phyloP scores from a whole-genome alignment of 1,140 invertebrate genomes.

The Diprion similis region DNA sequence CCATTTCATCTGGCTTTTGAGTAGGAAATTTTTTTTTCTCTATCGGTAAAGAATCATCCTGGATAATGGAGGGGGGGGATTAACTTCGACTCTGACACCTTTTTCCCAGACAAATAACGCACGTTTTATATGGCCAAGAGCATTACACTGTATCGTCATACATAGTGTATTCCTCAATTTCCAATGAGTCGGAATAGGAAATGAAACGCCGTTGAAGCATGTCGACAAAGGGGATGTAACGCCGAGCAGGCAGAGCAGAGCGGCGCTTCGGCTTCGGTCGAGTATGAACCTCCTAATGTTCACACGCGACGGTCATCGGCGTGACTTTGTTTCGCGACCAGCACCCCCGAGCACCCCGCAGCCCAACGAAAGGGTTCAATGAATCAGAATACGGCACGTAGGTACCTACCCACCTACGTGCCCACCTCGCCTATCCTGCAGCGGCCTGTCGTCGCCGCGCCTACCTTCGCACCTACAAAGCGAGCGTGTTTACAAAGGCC shows the following conservation, averaged over 20 bases:
- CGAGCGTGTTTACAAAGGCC: slow-evolving; percentile 4
- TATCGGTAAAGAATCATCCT: no score
- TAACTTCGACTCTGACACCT: no score
- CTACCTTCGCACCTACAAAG: slow-evolving; percentile 21
- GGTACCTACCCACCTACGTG: slow-evolving; percentile 2
- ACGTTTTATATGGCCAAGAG: not conserved
- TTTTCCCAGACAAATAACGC: no score
- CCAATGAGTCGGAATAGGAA: slow-evolving; percentile 63
- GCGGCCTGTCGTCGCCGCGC: slow-evolving; percentile 24
- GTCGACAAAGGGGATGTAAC: slow-evolving; percentile 55
- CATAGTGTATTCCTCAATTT: slow-evolving; percentile 55
- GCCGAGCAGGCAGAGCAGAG: not conserved
- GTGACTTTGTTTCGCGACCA: slow-evolving; percentile 25
- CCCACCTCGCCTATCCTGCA: slow-evolving; percentile 4
- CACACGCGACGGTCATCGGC: slow-evolving; percentile 19
- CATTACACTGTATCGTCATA: slow-evolving; percentile 25
- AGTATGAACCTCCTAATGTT: slow-evolving; percentile 35
- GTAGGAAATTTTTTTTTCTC: no score
- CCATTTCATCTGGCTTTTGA: no score
- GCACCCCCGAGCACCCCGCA: slow-evolving; percentile 12
- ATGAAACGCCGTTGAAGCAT: slow-evolving; percentile 57
- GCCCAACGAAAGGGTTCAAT: slow-evolving; percentile 47
- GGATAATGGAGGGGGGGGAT: no score
- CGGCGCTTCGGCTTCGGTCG: not conserved
- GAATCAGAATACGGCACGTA: slow-evolving; percentile 44